Evolutionary conservation across 1,140 invertebrate genomes (phyloP).

Genomic region (Berghia stephanieae): DNA sequence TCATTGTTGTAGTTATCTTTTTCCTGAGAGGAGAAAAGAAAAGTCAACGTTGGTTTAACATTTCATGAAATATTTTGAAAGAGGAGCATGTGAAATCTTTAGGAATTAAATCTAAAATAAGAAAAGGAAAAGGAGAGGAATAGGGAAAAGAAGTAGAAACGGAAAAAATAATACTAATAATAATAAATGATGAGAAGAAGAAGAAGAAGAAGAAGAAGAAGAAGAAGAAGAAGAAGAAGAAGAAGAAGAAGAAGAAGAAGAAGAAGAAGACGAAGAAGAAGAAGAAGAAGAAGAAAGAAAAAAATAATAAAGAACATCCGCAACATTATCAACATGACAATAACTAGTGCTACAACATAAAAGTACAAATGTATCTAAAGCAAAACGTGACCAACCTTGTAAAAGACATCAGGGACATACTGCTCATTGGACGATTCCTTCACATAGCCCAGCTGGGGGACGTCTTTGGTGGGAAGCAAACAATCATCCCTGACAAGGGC

Average conservation of each 20-base stretch:
- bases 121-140: too few species aligned
- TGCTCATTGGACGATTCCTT: conserved; percentile 91
- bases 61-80: too few species aligned
- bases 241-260: too few species aligned
- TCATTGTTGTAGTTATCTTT: conserved; percentile 98
- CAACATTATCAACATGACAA: neutral
- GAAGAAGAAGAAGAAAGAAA: neutral
- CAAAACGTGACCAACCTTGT: too few species aligned
- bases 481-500: conserved; percentile 93
- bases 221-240: too few species aligned
- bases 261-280: too few species aligned
- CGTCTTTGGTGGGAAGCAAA: conserved; percentile 95
- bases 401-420: conserved; percentile 99
- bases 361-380: neutral
- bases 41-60: too few species aligned
- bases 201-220: too few species aligned
- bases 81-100: neutral
- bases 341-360: neutral
- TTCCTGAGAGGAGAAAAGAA: conserved; percentile 79
- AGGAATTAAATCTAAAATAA: neutral
- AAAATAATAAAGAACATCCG: neutral
- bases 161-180: too few species aligned
- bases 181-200: too few species aligned
- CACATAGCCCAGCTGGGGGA: conserved; percentile 95
- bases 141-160: too few species aligned